These are phyloP conservation scores for Chymomyza costata DNA, from an alignment of 1,140 invertebrate species.

Conservation along the genomic window DNA sequence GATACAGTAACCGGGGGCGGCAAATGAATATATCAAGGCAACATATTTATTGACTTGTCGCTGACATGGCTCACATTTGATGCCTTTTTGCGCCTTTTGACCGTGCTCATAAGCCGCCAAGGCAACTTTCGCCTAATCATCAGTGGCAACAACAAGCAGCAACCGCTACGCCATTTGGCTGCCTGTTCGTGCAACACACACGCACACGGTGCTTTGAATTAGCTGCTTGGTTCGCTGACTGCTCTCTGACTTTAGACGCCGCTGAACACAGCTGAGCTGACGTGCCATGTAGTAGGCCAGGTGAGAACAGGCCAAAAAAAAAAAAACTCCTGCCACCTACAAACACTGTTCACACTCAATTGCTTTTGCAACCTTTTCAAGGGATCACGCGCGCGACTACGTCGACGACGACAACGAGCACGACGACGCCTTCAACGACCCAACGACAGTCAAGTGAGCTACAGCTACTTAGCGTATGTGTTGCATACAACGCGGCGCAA, in stretches of 20 bases:
- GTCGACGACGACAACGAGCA: background rate
- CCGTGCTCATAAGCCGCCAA: conserved; percentile 58
- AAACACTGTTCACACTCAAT: conserved; percentile 71
- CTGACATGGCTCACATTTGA: conserved; percentile 28
- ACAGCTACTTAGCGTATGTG: conserved; percentile 64
- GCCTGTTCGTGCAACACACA: conserved; percentile 64
- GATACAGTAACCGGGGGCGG: too few relatives aligned
- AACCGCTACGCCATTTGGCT: conserved; percentile 65
- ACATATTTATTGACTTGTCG: conserved; percentile 71
- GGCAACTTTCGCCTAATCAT: conserved; percentile 26
- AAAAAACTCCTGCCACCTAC: conserved; percentile 33
- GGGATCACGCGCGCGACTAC: conserved; percentile 50
- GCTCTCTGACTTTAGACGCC: conserved; percentile 18
- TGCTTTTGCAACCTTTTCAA: conserved; percentile 69
- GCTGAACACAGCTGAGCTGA: background rate
- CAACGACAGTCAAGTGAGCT: too few relatives aligned
- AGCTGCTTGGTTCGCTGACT: conserved; percentile 4
- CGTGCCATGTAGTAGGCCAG: too few relatives aligned
- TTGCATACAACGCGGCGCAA: conserved; percentile 55
- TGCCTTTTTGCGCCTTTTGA: conserved; percentile 36
- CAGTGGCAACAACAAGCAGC: conserved; percentile 7
- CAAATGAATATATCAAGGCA: conserved; percentile 57
- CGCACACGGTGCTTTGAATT: too few relatives aligned
- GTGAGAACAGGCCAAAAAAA: too few relatives aligned
- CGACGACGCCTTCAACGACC: conserved; percentile 6